Percentiles rank a stretch among this genome's conserved stretches.
phyloP scores from a whole-genome alignment of 2,888 invertebrate genomes.

The Eupelmus urozonus region DNA sequence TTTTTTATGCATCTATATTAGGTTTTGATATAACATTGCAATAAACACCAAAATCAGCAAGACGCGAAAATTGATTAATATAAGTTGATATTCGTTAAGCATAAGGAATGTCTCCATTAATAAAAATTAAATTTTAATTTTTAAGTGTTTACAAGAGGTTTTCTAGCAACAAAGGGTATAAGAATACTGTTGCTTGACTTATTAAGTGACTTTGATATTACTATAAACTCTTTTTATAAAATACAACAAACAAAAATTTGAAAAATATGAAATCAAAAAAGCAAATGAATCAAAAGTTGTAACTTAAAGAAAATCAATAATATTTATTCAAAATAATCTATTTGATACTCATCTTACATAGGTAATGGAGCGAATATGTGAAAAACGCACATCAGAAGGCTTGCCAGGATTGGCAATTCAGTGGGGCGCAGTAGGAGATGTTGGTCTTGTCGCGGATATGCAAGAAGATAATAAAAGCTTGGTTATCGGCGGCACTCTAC shows the following conservation, averaged over 20 bases:
- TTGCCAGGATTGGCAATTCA: conserved; percentile 81
- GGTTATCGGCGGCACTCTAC: conserved; percentile 88
- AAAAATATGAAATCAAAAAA: conserved; percentile 85
- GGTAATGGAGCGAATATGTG: conserved; percentile 81
- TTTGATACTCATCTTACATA: conserved; percentile 1
- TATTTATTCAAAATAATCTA: not conserved
- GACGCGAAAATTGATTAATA: no score
- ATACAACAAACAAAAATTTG: not conserved
- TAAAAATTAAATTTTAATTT: no score
- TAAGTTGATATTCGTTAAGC: no score
- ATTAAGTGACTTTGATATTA: not conserved
- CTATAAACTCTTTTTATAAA: not conserved
- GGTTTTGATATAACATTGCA: no score
- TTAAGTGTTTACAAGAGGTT: no score
- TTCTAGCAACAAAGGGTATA: no score
- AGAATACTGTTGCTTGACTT: no score
- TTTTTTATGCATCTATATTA: no score
- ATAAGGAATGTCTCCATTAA: no score
- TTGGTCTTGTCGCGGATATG: conserved; percentile 89
- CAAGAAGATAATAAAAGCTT: conserved; percentile 84
- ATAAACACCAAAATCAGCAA: no score
- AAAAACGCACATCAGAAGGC: conserved; percentile 77
- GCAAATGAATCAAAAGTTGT: not conserved
- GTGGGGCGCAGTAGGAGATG: conserved; percentile 84
- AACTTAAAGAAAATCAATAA: not conserved